Evolutionary conservation across 2,797 vertebrate genomes (phyloP).

Genomic region (Sebastes hopkinsi): DNA sequence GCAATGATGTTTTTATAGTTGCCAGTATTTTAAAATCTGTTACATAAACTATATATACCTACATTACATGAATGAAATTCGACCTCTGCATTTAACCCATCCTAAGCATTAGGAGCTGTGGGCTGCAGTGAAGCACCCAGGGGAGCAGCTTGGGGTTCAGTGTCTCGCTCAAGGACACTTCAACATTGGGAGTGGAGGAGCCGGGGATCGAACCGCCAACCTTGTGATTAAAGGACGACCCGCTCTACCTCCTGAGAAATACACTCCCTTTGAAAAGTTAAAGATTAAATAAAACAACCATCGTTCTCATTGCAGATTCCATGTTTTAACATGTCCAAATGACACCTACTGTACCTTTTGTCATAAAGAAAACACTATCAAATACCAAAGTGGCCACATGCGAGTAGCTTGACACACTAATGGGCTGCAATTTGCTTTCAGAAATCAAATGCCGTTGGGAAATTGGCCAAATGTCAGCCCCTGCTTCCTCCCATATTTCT

Average conservation of each 20-base stretch:
- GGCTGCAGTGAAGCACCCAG: background rate
- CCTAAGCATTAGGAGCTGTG: background rate
- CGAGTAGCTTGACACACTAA: conserved; percentile 31
- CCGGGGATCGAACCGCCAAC: background rate
- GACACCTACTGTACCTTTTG: background rate
- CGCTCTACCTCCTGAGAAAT: background rate
- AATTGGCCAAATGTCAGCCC: conserved; percentile 23
- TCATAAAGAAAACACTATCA: conserved; percentile 18
- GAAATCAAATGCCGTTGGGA: conserved; percentile 21
- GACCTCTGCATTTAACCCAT: background rate
- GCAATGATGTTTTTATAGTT: background rate
- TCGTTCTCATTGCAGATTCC: background rate
- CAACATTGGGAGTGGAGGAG: background rate
- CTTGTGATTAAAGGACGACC: background rate
- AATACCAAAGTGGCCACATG: conserved; percentile 13
- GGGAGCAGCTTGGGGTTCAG: background rate
- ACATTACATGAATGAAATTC: background rate
- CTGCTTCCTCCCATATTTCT: background rate
- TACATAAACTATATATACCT: too few species aligned
- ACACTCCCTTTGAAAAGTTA: background rate
- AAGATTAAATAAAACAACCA: background rate
- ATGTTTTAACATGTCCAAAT: conserved; percentile 8
- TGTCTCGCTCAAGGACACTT: background rate
- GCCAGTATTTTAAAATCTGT: background rate
- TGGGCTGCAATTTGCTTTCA: conserved; percentile 15